These are phyloP conservation scores for Ganaspis brasiliensis DNA, from an alignment of 2,888 invertebrate genomes.

Conservation along the genomic window DNA sequence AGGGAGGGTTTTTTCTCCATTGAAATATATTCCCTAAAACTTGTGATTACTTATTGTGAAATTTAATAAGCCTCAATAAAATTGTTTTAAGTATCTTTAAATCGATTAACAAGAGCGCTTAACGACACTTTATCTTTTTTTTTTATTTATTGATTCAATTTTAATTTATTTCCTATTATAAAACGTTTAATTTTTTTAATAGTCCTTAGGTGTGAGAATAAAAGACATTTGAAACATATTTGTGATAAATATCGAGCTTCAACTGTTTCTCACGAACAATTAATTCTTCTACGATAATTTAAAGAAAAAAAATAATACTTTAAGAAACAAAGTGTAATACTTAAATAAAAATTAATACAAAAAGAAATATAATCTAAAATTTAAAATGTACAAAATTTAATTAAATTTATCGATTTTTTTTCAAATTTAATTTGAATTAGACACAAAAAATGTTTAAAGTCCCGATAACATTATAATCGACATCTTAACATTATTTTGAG, in stretches of 20 bases:
- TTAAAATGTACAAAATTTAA: too few relatives aligned
- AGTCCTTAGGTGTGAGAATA: conserved; percentile 44
- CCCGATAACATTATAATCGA: conserved; percentile 54
- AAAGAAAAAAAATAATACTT: too few relatives aligned
- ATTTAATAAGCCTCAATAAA: conserved; percentile 36
- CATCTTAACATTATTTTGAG: conserved; percentile 56
- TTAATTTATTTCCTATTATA: conserved; percentile 41
- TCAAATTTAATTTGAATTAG: too few relatives aligned
- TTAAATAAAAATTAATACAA: too few relatives aligned
- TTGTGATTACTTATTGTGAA: conserved; percentile 13
- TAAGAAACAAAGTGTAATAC: too few relatives aligned
- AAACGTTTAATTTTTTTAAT: conserved; percentile 46
- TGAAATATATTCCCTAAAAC: conserved; percentile 10
- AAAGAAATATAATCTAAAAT: too few relatives aligned
- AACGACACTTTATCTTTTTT: conserved; percentile 53
- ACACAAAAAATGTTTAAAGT: conserved; percentile 57
- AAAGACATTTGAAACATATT: conserved; percentile 35
- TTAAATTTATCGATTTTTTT: too few relatives aligned
- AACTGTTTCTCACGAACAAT: not conserved
- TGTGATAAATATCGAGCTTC: conserved; percentile 12
- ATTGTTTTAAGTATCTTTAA: conserved; percentile 19
- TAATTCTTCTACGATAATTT: conserved; percentile 15
- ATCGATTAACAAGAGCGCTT: conserved; percentile 46
- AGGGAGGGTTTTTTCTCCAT: not conserved
- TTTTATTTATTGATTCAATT: conserved; percentile 42